Evolutionary conservation across 2,888 invertebrate species (phyloP), one percentile per base, ranked within the genome.

Genomic region (Eustalomyia histrio): DNA sequence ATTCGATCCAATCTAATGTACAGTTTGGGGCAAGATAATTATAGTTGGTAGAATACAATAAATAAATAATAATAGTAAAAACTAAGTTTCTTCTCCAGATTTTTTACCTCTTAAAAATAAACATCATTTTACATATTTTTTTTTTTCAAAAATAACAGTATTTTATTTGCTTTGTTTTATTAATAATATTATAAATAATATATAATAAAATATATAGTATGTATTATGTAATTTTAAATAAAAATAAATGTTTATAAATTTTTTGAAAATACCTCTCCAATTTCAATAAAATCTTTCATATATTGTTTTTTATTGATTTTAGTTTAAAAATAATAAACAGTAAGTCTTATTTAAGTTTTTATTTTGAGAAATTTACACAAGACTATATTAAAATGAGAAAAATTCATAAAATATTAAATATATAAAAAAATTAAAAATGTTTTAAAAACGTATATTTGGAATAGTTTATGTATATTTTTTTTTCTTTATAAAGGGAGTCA

Each of bases 391-490:
- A 29, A 52, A 65, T 52, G 63, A 52, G 16, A 58, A 68, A 61
- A 57, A 33, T 12, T 35, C 24, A 17, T 35, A 47, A 33, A n/a
- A 61, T 35, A 47, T 63, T n/a, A 18, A 47, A 24, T 24, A 21
- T 24, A 17, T 57, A 50, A 29, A 6, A 50, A 47, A n/a, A n/a
- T 47, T 57, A 57, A 57, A 64, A 52, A 55, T 43, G 71, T 72
- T 78, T 78, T 61, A 55, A n/a, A 72, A 78, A 72, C 78, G 12
- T 16, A n/a, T 53, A 65, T 71, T 78, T 78, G 72, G 72, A 72
- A 78, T 57, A 29, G 1, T 6, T 4, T 76, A 55, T 63, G 29
- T 39, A 52, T 12, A 65, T 29, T 50, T 64, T 0, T 43, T 16
- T 47, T 29, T 1, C 29, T 29, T 29, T 29, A 29, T n/a, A 29